These are phyloP conservation scores for Athalia rosae DNA, from an alignment of 2,888 invertebrate species.

Conservation along the genomic window DNA sequence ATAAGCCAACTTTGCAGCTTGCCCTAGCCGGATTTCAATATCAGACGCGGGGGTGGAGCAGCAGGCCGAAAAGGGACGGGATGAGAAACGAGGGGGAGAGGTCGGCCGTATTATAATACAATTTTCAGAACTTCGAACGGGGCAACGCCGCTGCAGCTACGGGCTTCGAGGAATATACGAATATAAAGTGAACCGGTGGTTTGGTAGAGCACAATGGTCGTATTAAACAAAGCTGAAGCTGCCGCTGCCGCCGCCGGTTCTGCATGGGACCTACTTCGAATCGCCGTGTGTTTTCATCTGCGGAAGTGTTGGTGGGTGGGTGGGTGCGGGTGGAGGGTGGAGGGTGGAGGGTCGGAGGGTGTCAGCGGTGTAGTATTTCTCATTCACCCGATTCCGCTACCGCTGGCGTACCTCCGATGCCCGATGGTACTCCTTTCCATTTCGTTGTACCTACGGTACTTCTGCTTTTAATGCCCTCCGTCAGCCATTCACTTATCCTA, in stretches of 20 bases:
- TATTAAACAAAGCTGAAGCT: conserved; percentile 71
- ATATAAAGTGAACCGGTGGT: conserved; percentile 72
- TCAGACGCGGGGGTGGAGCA: conserved; percentile 37
- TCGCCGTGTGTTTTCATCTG: conserved; percentile 31
- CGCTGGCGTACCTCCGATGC: conserved; percentile 36
- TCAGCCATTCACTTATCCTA: conserved; percentile 69
- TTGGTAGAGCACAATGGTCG: conserved; percentile 67
- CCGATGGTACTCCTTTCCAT: conserved; percentile 35
- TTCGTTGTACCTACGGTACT: conserved; percentile 46
- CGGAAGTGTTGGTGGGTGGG: conserved; percentile 65
- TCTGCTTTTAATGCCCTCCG: conserved; percentile 67
- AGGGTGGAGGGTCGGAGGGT: conserved; percentile 54
- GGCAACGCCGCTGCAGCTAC: conserved; percentile 48
- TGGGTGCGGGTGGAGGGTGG: conserved; percentile 47
- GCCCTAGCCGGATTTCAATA: conserved; percentile 29
- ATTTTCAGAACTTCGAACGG: conserved; percentile 66
- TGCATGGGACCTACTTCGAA: not conserved
- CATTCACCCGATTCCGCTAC: conserved; percentile 71
- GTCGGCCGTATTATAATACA: conserved; percentile 69
- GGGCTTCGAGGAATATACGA: conserved; percentile 48
- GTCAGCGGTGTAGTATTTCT: conserved; percentile 73
- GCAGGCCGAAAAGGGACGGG: not conserved
- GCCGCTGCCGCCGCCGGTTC: conserved; percentile 53
- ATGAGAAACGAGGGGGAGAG: not conserved
- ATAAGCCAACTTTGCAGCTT: conserved; percentile 69